phyloP scores from a whole-genome alignment of 2,888 invertebrate genomes.

The Brenthis daphne region DNA sequence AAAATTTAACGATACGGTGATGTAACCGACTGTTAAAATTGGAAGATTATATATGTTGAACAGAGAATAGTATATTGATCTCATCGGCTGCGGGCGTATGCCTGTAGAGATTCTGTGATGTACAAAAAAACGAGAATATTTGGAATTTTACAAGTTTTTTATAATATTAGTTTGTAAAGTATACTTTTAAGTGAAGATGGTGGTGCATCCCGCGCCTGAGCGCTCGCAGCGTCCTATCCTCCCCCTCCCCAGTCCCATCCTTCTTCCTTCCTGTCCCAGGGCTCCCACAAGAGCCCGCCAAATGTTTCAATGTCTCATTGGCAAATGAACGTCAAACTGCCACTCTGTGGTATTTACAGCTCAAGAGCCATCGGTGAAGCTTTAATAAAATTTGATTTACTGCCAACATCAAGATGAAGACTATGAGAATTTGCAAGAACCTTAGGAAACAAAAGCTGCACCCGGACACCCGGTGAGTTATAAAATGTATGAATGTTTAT shows the following conservation, averaged over 20 bases:
- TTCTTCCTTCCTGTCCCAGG: slow-evolving; percentile 53
- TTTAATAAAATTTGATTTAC: too few species aligned
- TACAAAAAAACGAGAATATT: slow-evolving; percentile 80
- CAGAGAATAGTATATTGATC: slow-evolving; percentile 74
- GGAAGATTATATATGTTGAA: slow-evolving; percentile 77
- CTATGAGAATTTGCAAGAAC: too few species aligned
- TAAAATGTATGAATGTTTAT: too few species aligned
- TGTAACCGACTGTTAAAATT: slow-evolving; percentile 70
- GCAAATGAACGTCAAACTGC: slow-evolving; percentile 33
- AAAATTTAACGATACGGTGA: slow-evolving; percentile 70
- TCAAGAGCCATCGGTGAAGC: slow-evolving; percentile 14
- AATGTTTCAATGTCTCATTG: slow-evolving; percentile 44
- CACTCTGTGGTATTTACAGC: slow-evolving; percentile 37
- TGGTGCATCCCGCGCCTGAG: slow-evolving; percentile 55
- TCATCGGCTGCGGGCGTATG: slow-evolving; percentile 69
- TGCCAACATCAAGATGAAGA: too few species aligned
- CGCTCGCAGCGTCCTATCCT: slow-evolving; percentile 62
- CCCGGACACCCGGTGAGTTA: too few species aligned
- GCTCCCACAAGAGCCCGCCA: slow-evolving; percentile 45
- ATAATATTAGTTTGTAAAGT: slow-evolving; percentile 79
- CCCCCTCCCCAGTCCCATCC: slow-evolving; percentile 42
- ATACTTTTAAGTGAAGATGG: slow-evolving; percentile 77
- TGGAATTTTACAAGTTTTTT: slow-evolving; percentile 82
- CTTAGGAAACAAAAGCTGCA: too few species aligned
- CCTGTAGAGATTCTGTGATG: slow-evolving; percentile 75